Base-by-base conservation (phyloP, 2,113 vertebrate species). In the Romanogobio albipinnatus region DNA sequence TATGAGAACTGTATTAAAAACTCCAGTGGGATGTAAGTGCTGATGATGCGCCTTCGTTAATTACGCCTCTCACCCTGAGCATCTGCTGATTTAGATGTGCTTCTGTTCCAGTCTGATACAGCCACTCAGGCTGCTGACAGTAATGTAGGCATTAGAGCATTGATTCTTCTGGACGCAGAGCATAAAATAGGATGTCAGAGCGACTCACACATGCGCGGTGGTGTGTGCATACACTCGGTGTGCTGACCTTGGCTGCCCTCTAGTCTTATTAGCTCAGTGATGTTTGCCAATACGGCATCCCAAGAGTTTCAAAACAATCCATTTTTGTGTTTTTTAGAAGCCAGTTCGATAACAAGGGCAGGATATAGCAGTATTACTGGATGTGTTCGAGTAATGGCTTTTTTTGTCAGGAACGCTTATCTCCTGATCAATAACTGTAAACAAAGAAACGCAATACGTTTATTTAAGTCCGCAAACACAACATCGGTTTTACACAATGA, bases 71-170 rank as follows among this genome's bases (percentile, higher is more conserved):
- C 89, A 59, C 82, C 51, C 86, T 82, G 91, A 93, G 90, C 89
- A 92, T 92, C 89, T 91, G 92, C 89, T 94, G 87, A 93, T 91
- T 92, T 90, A 90, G 88, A 92, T 91, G 86, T 81, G 89, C 90
- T 92, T 92, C 91, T 93, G 93, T 86, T 91, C 59, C 39, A 56
- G 76, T 49, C 88, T 90, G 92, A 94, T 92, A 93, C 87, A 85
- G 77, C 82, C 85, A 84, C 83, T 53, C 73, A 59, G 84, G 71
- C 62, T 71, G 70, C 73, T 77, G 82, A 87, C 86, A 84, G 84
- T 91, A 92, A 94, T 94, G 85, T 82, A 89, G 83, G 84, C 88
- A 85, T 91, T 75, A 86, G 43, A 80, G 78, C 87, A 90, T 90
- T 86, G 90, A 89, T 90, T 90, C 88, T 81, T 81, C 47, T 33